phyloP scores from a whole-genome alignment of 2,113 vertebrate genomes.

The Hemichromis elongatus region DNA sequence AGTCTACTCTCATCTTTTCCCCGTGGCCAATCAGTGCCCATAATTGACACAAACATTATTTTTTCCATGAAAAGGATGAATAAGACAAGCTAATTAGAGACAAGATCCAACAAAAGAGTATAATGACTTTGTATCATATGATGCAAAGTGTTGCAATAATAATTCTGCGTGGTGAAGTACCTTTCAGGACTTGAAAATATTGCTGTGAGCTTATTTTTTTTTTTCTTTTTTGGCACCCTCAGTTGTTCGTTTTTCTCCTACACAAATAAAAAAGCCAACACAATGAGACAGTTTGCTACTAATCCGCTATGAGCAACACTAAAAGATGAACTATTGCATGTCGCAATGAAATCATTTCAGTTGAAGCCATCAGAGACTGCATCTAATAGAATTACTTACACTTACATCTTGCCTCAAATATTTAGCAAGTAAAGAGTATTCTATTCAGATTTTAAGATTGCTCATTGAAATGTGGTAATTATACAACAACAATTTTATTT shows the following conservation, averaged over 20 bases:
- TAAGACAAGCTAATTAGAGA: constrained; percentile 19
- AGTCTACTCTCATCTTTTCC: not conserved
- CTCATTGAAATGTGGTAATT: not conserved
- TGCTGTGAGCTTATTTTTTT: not conserved
- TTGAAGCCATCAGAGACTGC: not conserved
- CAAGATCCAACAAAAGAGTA: not conserved
- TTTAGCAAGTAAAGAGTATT: not conserved
- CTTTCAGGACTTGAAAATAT: not conserved
- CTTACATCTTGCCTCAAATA: not conserved
- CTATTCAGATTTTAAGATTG: not conserved
- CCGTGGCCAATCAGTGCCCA: not conserved
- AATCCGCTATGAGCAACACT: not conserved
- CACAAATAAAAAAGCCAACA: not conserved
- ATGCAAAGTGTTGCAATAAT: constrained; percentile 27
- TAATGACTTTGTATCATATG: not conserved
- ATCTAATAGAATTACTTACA: not conserved
- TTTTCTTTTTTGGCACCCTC: not conserved
- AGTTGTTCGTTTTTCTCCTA: not conserved
- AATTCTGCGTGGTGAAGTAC: not conserved
- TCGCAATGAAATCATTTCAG: not conserved
- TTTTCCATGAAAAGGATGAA: not conserved
- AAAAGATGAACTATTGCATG: not conserved
- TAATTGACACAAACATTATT: not conserved
- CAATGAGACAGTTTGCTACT: not conserved
- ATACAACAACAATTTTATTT: no score